phyloP scores from a whole-genome alignment of 2,113 vertebrate genomes.

The Petrocephalus microphthalmus region DNA sequence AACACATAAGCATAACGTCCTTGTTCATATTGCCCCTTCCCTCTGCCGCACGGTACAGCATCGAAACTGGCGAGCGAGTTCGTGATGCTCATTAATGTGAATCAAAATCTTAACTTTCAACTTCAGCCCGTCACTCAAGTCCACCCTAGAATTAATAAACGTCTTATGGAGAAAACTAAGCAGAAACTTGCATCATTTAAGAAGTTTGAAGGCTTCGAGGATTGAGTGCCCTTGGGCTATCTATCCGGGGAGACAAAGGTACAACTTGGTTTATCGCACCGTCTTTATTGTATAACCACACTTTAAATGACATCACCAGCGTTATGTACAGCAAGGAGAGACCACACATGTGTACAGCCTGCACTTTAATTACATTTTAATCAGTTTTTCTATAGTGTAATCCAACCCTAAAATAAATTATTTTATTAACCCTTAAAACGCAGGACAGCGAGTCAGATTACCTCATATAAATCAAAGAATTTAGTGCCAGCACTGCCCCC shows the following conservation, averaged over 20 bases:
- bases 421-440: neutral
- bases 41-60: too few relatives aligned
- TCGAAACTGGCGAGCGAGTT: too few relatives aligned
- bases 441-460: neutral
- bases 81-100: too few relatives aligned
- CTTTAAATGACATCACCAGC: neutral
- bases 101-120: too few relatives aligned
- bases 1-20: too few relatives aligned
- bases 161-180: neutral
- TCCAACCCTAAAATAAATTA: neutral
- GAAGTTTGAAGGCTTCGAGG: neutral
- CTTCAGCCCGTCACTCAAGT: neutral
- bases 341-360: neutral
- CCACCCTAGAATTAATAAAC: neutral
- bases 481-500: neutral
- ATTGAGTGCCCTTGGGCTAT: neutral
- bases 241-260: neutral
- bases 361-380: neutral
- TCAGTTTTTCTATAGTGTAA: neutral
- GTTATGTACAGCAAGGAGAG: neutral
- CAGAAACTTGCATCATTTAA: neutral
- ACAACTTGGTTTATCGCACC: neutral
- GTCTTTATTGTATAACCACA: neutral
- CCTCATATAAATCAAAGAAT: neutral
- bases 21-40: too few relatives aligned